Evolutionary conservation across 2,113 vertebrate species (phyloP), one percentile per base, ranked within the genome.

Genomic region (Ailurus styani): DNA sequence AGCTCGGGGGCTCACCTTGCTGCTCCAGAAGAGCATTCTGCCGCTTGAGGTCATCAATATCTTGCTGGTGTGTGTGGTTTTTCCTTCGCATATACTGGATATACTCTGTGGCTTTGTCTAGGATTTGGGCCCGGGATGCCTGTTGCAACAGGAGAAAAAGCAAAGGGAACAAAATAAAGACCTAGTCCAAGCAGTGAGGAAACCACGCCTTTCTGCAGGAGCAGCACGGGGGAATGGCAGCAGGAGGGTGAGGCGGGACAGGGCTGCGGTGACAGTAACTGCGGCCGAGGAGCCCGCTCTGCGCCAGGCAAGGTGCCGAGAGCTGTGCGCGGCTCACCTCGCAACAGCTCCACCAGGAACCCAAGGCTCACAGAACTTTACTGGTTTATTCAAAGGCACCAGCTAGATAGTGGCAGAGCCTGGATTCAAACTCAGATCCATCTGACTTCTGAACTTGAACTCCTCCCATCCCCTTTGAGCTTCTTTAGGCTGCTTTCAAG

Each of bases 61-160:
- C 99, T 98, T 99, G 99, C 99, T 99, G 99, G 99, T 99, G 99
- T 34, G 99, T 99, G 97, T 99, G 99, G 99, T 99, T 99, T 99
- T 99, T 99, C 98, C 99, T 99, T 98, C 99, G 99, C 99, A 99
- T 99, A 98, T 99, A 99, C 99, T 99, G 99, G 98, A 99, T 99
- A 98, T 99, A 99, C 98, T 99, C 99, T 98, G 99, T 99, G 98
- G 99, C 99, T 99, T 99, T 99, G 98, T 99, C 99, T 99, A 99
- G 99, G 99, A 99, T 99, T 99, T 99, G 99, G 98, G 99, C 99
- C 99, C 99, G 99, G 98, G 99, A 99, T 98, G 99, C 99, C 99
- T 99, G 99, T 99, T 99, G 98, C 98, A 98, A 98, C 98, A 99
- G 97, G 98, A 98, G 90, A 97, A 98, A 98, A 98, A 98, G 83